phyloP scores from a whole-genome alignment of 2,888 invertebrate genomes.

The Cylloceria caligata region DNA sequence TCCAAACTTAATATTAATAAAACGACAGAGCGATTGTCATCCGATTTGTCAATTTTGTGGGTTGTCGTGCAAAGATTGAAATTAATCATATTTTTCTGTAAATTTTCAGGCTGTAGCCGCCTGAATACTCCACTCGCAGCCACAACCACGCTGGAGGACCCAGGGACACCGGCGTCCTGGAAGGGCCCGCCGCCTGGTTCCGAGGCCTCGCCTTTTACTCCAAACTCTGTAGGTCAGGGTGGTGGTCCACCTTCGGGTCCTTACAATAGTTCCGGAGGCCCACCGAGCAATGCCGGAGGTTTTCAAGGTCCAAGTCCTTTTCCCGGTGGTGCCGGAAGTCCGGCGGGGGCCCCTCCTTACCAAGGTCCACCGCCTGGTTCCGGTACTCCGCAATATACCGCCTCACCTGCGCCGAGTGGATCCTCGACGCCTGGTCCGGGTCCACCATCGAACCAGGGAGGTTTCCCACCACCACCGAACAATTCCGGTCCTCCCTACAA shows the following conservation, averaged over 20 bases:
- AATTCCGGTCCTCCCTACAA: constrained; percentile 88
- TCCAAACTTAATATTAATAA: not conserved
- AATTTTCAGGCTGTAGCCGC: constrained; percentile 92
- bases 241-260: constrained; percentile 85
- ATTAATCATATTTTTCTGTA: not conserved
- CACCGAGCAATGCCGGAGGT: constrained; percentile 85
- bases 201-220: constrained; percentile 89
- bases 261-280: constrained; percentile 85
- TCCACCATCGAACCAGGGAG: constrained; percentile 86
- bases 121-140: constrained; percentile 85
- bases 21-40: not conserved
- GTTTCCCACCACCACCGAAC: constrained; percentile 82
- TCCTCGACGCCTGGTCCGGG: constrained; percentile 93
- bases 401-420: constrained; percentile 93
- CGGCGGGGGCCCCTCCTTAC: constrained; percentile 90
- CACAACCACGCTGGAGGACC: constrained; percentile 91
- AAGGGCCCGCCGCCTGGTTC: constrained; percentile 90
- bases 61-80: not conserved
- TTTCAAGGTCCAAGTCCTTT: constrained; percentile 87
- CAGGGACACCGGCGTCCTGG: constrained; percentile 89
- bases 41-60: not conserved
- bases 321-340: constrained; percentile 91
- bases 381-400: constrained; percentile 93
- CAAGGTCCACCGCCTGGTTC: constrained; percentile 91
- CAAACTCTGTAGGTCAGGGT: constrained; percentile 87